Base-by-base conservation (phyloP, 2,113 vertebrate species). In the Nerophis lumbriciformis region DNA sequence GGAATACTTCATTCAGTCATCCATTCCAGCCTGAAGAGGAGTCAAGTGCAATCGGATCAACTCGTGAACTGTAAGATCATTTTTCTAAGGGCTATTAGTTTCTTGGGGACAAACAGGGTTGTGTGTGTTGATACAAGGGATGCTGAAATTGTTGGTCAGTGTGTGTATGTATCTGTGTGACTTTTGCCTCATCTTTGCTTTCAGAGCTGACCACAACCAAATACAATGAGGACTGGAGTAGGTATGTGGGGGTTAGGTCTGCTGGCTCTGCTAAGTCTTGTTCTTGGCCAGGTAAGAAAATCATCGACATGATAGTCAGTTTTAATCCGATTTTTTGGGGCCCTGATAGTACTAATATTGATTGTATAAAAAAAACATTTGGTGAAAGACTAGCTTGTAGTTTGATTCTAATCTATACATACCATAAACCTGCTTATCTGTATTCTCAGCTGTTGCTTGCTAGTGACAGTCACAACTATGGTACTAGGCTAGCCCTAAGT, bases 201-300 rank as follows among this genome's bases (percentile, higher is more conserved):
- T 57, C 19, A 19, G 4, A 61, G 52, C 68, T 69, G 66, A 72
- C 53, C 64, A 63, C 37, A 75, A 67, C 14, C 28, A 38, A 56
- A 54, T 59, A 21, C 38, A 6, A 88, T 88, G 87, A 83, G 69
- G 71, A 71, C 63, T 21, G 35, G 59, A 53, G 58, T 65, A 44
- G 63, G 68, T 28, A 53, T 80, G 67, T 77, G 64, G 68, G 44
- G 75, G 42, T 48, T 85, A 64, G 72, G 72, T 61, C 79, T 88
- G 74, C 64, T 87, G 80, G 72, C 78, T 14, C 79, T 86, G 15
- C 59, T 66, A 44, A 74, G 61, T 61, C 59, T 58, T 2, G 77
- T n/a, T 47, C 59, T 61, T 0, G 68, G 61, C 8, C 72, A 82
- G 83, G 87, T 87, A 56, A 66, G 61, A 8, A 52, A 8, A n/a